Evolutionary conservation across 30 jellyfish, hydroid and myxozoan genomes (phyloP).

Genomic region (Thelohanellus kitauei): DNA sequence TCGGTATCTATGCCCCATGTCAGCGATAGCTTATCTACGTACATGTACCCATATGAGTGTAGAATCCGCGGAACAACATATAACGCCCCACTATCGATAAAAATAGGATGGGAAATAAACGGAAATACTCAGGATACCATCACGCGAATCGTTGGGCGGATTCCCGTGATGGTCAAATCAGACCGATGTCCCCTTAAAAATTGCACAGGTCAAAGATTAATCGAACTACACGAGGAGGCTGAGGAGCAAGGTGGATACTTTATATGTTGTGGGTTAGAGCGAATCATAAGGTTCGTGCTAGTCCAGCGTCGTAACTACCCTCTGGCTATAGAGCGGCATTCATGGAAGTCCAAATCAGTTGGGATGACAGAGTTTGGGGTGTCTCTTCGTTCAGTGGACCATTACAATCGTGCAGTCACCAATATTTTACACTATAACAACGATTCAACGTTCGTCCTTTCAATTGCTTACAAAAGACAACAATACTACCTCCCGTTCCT

Average conservation of each 20-base stretch:
- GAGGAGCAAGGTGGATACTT: constrained; percentile 76
- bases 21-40: too few relatives aligned
- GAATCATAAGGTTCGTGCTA: constrained; percentile 36
- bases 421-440: constrained; percentile 37
- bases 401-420: constrained; percentile 16
- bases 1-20: too few relatives aligned
- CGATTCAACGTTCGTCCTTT: constrained; percentile 29
- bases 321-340: constrained; percentile 37
- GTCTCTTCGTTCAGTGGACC: constrained; percentile 25
- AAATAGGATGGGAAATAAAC: constrained; percentile 22
- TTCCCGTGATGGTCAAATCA: constrained; percentile 79
- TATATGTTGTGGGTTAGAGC: constrained; percentile 55
- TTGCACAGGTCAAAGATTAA: constrained; percentile 23
- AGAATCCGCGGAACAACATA: constrained; percentile 51
- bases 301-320: constrained; percentile 84
- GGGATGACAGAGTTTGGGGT: constrained; percentile 69
- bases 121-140: constrained; percentile 18
- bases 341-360: constrained; percentile 73
- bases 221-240: constrained; percentile 54
- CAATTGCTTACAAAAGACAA: constrained; percentile 37
- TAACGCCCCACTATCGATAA: constrained; percentile 23
- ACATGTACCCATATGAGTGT: constrained; percentile 18
- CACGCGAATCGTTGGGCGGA: constrained; percentile 18
- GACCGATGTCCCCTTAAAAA: constrained; percentile 20
- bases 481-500: constrained; percentile 63